Conservation (phyloP, 2,888 invertebrate species). For the Anthoptus insignis region DNA sequence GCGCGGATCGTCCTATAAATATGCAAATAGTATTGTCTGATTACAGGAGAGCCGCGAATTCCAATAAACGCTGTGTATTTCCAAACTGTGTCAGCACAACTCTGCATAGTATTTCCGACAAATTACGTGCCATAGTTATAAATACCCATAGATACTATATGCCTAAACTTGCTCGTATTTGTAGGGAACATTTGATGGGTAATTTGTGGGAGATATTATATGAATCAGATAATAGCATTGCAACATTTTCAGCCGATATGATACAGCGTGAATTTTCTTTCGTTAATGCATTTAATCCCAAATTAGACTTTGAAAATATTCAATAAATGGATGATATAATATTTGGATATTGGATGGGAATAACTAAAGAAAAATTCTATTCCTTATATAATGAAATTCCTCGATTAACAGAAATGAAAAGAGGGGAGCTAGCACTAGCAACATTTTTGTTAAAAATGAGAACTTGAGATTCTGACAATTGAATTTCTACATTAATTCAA, state of each 20-base stretch:
- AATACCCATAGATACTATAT: constrained; percentile 15
- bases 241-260: constrained; percentile 15
- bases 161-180: constrained; percentile 21
- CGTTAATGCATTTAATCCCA: constrained; percentile 19
- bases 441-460: constrained; percentile 16
- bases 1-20: no score
- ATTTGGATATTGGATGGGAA: constrained; percentile 34
- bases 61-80: not conserved
- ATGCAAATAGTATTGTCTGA: no score
- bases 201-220: constrained; percentile 16
- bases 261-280: constrained; percentile 29
- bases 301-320: constrained; percentile 35
- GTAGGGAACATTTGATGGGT: constrained; percentile 19
- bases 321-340: constrained; percentile 32
- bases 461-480: constrained; percentile 22
- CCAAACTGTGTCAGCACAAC: not conserved
- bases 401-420: not conserved
- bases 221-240: constrained; percentile 19
- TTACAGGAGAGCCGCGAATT: no score
- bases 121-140: constrained; percentile 9
- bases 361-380: constrained; percentile 20
- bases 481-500: not conserved
- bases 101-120: constrained; percentile 4
- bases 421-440: constrained; percentile 16
- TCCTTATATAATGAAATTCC: constrained; percentile 16